Evolutionary conservation across 2,888 invertebrate species (phyloP).

Genomic region (Nemurella pictetii): DNA sequence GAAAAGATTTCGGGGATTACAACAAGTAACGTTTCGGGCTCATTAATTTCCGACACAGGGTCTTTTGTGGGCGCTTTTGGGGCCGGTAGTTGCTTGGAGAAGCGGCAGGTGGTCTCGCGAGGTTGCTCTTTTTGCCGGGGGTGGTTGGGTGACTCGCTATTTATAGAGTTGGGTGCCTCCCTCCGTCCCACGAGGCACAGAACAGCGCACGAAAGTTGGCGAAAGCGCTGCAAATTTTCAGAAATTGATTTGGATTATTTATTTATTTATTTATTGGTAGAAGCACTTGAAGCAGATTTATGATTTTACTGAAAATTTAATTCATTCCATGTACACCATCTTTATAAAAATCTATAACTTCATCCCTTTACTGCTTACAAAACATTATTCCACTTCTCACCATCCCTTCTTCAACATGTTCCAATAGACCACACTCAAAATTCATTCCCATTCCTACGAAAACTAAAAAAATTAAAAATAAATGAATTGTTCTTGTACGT

Average conservation of each 20-base stretch:
- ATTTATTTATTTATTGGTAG: too few relatives aligned
- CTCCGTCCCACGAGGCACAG: not conserved
- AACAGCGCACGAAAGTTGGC: not conserved
- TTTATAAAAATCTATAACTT: too few relatives aligned
- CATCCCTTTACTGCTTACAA: too few relatives aligned
- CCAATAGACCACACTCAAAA: not conserved
- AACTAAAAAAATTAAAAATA: not conserved
- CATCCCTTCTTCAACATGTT: too few relatives aligned
- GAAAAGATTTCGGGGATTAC: constrained; percentile 24
- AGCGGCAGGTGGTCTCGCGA: constrained; percentile 37
- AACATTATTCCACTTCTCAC: too few relatives aligned
- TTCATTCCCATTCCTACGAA: not conserved
- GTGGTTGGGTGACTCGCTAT: not conserved
- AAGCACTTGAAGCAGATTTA: too few relatives aligned
- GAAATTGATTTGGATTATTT: not conserved
- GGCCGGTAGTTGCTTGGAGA: constrained; percentile 34
- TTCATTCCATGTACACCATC: too few relatives aligned
- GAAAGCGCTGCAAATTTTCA: not conserved
- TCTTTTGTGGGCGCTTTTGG: constrained; percentile 35
- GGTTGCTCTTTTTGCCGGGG: constrained; percentile 32
- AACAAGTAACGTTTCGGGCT: constrained; percentile 37
- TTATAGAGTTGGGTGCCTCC: not conserved
- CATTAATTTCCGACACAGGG: constrained; percentile 36
- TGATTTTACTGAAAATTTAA: too few relatives aligned
- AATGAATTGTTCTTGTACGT: not conserved